Evolutionary conservation across 2,113 vertebrate genomes (phyloP).

Genomic region (Ivindomyrus marchei): DNA sequence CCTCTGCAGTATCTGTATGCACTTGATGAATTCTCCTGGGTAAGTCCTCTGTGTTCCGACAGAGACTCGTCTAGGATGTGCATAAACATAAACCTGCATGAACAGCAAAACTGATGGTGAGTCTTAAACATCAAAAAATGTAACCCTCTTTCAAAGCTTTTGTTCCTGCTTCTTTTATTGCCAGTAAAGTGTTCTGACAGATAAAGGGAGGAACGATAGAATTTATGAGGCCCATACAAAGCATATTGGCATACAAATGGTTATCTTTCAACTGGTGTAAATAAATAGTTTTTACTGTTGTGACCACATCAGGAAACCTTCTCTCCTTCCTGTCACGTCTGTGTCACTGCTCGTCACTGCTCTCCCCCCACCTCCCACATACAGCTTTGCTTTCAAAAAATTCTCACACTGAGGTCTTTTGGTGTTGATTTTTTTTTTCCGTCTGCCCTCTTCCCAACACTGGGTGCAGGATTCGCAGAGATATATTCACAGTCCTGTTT

Average conservation of each 20-base stretch:
- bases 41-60: background rate
- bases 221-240: background rate
- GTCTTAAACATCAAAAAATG: background rate
- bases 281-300: background rate
- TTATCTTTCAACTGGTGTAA: background rate
- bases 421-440: background rate
- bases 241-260: background rate
- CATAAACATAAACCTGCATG: background rate
- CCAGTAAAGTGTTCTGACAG: background rate
- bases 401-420: background rate
- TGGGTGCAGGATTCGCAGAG: background rate
- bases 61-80: background rate
- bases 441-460: background rate
- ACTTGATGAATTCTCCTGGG: background rate
- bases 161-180: background rate
- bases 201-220: background rate
- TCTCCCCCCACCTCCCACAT: background rate
- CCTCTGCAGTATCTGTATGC: background rate
- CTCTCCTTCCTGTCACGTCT: background rate
- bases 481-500: background rate
- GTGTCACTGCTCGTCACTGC: background rate
- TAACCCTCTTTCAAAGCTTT: background rate
- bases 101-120: background rate
- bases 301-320: background rate
- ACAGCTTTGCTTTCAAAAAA: background rate